Evolutionary conservation across 1,140 invertebrate genomes (phyloP), one percentile per base, ranked within the genome.

Genomic region (Hyles vespertilio): DNA sequence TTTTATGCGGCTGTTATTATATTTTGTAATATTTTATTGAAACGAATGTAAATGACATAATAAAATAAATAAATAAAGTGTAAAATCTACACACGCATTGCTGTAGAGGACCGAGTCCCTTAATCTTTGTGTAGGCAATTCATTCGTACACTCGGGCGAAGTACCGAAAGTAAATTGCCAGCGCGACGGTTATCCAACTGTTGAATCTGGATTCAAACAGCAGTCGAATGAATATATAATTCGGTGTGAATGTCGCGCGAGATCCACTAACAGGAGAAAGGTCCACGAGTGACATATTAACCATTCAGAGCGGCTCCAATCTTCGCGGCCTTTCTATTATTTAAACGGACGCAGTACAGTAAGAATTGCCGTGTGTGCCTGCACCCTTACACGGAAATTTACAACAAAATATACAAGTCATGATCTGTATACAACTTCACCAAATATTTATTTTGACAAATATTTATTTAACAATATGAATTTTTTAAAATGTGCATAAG

Each of bases 251-350:
- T 67, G 80, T 77, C 76, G 73, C 74, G 62, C 64, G 75, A 78
- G 74, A 75, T 76, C 63, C 71, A 67, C 73, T 74, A 77, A 74
- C 74, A 73, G 69, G 69, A 63, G 70, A 79, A 84, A 84, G 81
- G 81, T 85, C 76, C 85, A 83, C 81, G 66, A 78, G 82, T 79
- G 79, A 84, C 78, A 73, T 84, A 87, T 88, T 87, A 88, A 87
- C 82, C 81, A 88, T 85, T 82, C 83, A 65, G 69, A 77, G 74
- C 46, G 72, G 72, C 73, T 77, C 77, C 83, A 85, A 86, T 86
- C 85, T 84, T 74, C 78, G 80, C 78, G 81, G 75, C 81, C 76
- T 84, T 70, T 88, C 69, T 84, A 86, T 86, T 88, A 88, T 86
- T 86, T 86, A 88, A 81, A 64, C 74, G 72, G 69, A 81, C 77